Base-by-base conservation (phyloP, 2,797 vertebrate genomes). In the Pangasius sanitwongsei region DNA sequence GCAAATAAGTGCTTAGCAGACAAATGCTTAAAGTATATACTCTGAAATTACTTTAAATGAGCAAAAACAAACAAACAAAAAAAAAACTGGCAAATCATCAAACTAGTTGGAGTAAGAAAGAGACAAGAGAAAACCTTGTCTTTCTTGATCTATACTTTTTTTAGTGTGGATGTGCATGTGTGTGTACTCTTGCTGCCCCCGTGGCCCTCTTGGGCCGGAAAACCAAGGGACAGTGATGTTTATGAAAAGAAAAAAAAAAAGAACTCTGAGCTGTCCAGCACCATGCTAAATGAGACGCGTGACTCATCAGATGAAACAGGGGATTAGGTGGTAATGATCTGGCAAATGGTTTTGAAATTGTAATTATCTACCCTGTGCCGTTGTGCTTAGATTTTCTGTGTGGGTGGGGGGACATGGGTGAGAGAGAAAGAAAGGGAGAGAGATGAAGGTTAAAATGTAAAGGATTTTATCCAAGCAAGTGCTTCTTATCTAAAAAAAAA, bases 331-430 rank as follows among this genome's bases (percentile, higher is more conserved):
- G 92, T 95, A 95, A 96, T 95, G 95, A 96, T 95, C 94, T 95
- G 94, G 94, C 95, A 95, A 96, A 96, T 96, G 95, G 94, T 95
- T 96, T 94, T 95, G 95, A 96, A 96, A 96, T 96, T 95, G 95
- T 95, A 95, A 94, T 95, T 93, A 95, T 94, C 90, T 93, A 91
- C 90, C 92, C 92, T 91, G 91, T 92, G 92, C 91, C 92, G 90
- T 87, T 89, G 89, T 87, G 88, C 89, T 89, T 85, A 87, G 84
- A 89, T 92, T 91, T 80, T 25, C 34, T 89, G 84, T 89, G 91
- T 91, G 86, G 80, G 67, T 61, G 59, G 83, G 84, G 84, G 85
- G 53, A 70, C 61, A 75, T 63, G 70, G 74, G 37, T 48, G 59
- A 63, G 75, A 82, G 74, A n/a, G 85, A 69, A 25, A 83, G 75